Evolutionary conservation across 2,113 vertebrate genomes (phyloP).

Genomic region (Nothocercus julius): DNA sequence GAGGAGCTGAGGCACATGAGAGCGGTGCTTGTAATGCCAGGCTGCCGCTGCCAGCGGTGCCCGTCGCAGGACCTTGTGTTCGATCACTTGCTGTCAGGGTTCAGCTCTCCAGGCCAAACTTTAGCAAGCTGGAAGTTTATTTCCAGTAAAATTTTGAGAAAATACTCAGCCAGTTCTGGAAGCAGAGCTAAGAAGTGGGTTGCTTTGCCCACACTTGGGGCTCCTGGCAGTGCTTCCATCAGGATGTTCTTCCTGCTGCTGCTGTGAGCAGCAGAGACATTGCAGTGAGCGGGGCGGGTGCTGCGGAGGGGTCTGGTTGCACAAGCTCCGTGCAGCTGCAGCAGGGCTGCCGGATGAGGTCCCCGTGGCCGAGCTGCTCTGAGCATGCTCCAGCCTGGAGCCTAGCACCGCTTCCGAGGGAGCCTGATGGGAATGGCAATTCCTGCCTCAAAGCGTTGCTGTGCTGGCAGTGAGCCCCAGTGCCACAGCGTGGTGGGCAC

Average conservation of each 20-base stretch:
- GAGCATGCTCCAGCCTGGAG: background rate
- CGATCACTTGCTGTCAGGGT: background rate
- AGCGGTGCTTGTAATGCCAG: background rate
- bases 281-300: background rate
- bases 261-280: background rate
- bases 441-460: background rate
- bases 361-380: background rate
- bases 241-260: background rate
- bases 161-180: background rate
- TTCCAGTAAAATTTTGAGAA: background rate
- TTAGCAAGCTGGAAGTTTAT: background rate
- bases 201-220: background rate
- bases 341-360: background rate
- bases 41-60: background rate
- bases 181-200: background rate
- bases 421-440: background rate
- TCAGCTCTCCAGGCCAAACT: background rate
- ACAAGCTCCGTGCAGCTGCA: background rate
- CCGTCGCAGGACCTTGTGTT: background rate
- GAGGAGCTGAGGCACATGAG: background rate
- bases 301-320: background rate
- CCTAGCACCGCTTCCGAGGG: fast-evolving
- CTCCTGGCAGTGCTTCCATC: background rate
- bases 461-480: background rate
- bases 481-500: background rate